phyloP scores from a whole-genome alignment of 2,113 vertebrate species.

The Rhodinocichla rosea region DNA sequence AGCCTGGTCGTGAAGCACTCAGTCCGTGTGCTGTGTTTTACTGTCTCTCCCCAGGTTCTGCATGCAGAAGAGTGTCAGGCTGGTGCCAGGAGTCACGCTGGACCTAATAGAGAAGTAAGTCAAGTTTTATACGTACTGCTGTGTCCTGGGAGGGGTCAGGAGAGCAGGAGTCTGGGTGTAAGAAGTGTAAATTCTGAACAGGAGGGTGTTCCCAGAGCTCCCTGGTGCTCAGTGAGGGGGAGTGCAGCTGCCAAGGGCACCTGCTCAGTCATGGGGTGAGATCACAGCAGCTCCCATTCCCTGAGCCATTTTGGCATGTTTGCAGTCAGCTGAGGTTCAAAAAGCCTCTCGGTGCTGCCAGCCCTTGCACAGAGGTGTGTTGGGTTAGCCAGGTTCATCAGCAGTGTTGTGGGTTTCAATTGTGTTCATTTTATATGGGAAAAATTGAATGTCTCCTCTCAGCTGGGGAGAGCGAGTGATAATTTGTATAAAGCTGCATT shows the following conservation, averaged over 20 bases:
- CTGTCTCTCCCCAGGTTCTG: slow-evolving; percentile 86
- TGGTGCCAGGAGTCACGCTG: slow-evolving; percentile 97
- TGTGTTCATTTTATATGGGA: not conserved
- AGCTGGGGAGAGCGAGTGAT: not conserved
- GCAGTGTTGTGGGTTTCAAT: not conserved
- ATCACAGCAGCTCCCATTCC: not conserved
- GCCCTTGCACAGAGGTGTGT: not conserved
- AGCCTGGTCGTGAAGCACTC: not conserved
- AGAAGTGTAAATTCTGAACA: not conserved
- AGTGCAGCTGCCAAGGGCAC: not conserved
- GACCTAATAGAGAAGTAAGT: slow-evolving; percentile 99
- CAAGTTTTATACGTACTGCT: not conserved
- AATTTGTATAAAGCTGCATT: not conserved
- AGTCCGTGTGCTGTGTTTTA: not conserved
- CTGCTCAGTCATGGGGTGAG: not conserved
- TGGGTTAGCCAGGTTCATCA: not conserved
- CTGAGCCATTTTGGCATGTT: not conserved
- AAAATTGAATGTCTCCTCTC: not conserved
- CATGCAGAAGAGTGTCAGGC: slow-evolving; percentile 96
- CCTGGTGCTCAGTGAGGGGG: not conserved
- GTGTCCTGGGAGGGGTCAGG: not conserved
- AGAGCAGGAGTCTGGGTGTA: not conserved
- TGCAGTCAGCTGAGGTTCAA: not conserved
- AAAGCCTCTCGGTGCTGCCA: not conserved
- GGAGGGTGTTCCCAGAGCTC: not conserved